These are phyloP conservation scores for Plusia festucae DNA, from an alignment of 2,888 invertebrate genomes.

Conservation along the genomic window DNA sequence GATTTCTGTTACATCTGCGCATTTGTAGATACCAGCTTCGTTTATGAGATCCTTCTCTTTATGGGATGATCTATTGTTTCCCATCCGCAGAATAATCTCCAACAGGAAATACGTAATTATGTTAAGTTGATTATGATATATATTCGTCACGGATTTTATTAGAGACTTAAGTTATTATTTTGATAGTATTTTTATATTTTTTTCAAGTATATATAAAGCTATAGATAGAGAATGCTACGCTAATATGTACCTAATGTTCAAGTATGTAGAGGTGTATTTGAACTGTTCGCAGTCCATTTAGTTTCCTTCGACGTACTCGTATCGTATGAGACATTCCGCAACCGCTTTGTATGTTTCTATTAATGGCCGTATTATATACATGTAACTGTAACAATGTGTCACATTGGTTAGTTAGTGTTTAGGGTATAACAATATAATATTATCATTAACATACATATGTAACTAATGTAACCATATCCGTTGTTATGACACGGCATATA, in stretches of 20 bases:
- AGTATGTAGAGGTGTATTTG: slow-evolving; percentile 14
- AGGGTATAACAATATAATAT: slow-evolving; percentile 65
- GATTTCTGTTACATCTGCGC: slow-evolving; percentile 30
- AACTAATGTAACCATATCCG: slow-evolving; percentile 56
- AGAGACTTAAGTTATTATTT: slow-evolving; percentile 49
- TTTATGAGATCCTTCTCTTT: neutral
- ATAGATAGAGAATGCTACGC: slow-evolving; percentile 41
- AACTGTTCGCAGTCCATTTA: slow-evolving; percentile 36
- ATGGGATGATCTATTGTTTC: neutral
- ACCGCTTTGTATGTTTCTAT: slow-evolving; percentile 57
- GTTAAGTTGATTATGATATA: slow-evolving; percentile 34
- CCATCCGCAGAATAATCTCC: slow-evolving; percentile 30
- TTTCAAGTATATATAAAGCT: slow-evolving; percentile 32
- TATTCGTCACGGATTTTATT: slow-evolving; percentile 35
- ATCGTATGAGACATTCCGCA: slow-evolving; percentile 63
- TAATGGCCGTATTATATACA: slow-evolving; percentile 51
- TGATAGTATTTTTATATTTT: slow-evolving; percentile 51
- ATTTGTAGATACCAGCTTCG: slow-evolving; percentile 15
- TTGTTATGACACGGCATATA: slow-evolving; percentile 54
- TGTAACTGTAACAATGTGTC: slow-evolving; percentile 43
- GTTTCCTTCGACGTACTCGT: slow-evolving; percentile 48
- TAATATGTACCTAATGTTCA: slow-evolving; percentile 43
- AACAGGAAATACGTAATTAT: slow-evolving; percentile 52
- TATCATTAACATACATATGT: slow-evolving; percentile 59
- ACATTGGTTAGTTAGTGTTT: slow-evolving; percentile 61